Evolutionary conservation across 2,113 vertebrate genomes (phyloP).

Genomic region (Callionymus lyra): DNA sequence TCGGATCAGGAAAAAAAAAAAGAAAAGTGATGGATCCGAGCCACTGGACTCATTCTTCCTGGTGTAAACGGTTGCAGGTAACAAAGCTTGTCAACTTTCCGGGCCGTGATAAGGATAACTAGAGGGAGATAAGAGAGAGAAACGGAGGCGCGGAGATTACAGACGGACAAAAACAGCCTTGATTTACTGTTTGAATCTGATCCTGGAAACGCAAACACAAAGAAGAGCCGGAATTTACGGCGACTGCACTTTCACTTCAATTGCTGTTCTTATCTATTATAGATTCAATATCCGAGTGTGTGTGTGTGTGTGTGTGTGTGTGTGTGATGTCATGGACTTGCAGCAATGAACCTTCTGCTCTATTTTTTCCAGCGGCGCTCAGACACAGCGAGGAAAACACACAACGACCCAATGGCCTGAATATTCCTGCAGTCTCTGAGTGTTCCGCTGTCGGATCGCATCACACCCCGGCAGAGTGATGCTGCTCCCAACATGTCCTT

Average conservation of each 20-base stretch:
- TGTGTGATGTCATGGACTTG: slow-evolving; percentile 32
- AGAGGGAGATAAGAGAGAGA: background rate
- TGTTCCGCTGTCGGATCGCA: slow-evolving; percentile 56
- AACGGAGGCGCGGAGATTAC: slow-evolving; percentile 15
- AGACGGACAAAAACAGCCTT: slow-evolving; percentile 6
- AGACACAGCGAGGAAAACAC: slow-evolving; percentile 1
- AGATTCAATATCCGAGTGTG: slow-evolving; percentile 17
- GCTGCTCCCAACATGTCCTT: slow-evolving; percentile 15
- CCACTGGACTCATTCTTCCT: slow-evolving; percentile 3
- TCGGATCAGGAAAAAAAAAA: too few species aligned
- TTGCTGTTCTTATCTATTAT: slow-evolving; percentile 24
- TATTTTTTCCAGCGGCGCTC: slow-evolving; percentile 23
- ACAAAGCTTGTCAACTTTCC: slow-evolving; percentile 16
- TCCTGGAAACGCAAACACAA: background rate
- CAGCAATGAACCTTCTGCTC: slow-evolving; percentile 5
- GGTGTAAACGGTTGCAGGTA: slow-evolving; percentile 6
- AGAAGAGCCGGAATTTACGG: background rate
- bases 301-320: slow-evolving; percentile 2
- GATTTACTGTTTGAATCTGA: slow-evolving; percentile 2
- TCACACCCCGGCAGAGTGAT: slow-evolving; percentile 43
- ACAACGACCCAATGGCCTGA: slow-evolving; percentile 50
- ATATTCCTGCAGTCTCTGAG: slow-evolving; percentile 54
- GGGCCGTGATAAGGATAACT: slow-evolving; percentile 8
- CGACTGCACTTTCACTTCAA: slow-evolving; percentile 7
- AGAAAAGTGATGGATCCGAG: too few species aligned